Base-by-base conservation (phyloP, 2,888 invertebrate species). In the Nasonovia ribisnigri region DNA sequence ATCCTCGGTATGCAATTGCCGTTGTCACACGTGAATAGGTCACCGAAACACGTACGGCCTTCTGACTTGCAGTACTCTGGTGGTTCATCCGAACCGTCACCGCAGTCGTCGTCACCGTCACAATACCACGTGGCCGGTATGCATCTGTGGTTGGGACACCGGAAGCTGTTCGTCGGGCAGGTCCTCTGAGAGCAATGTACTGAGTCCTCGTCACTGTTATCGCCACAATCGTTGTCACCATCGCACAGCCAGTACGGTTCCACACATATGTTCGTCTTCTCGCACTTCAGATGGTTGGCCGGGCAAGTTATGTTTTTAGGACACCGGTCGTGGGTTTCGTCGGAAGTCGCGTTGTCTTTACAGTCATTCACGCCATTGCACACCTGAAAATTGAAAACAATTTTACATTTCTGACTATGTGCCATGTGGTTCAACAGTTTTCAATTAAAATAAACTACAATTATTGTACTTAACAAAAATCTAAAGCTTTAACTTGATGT, bases 211-310 rank as follows among this genome's bases (percentile, higher is more conserved):
- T 98, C 98, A 1, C 98, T 98, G 95, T 98, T 98, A 95, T 99
- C 99, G 0, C 99, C 98, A 95, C 99, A 99, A 95, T 99, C 99
- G 95, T 99, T 99, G 95, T 99, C 99, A 0, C 99, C 99, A 96
- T 99, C 99, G 96, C 99, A 99, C 0, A 99, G 96, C 98, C 99
- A 99, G 95, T 99, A 99, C 0, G 98, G 98, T 95, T 99, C 99
- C 0, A 99, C 99, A 95, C 99, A 99, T 95, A 99, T 98, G 95
- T 99, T 99, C 0, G 99, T 99, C 95, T 98, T 98, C 95, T 98
- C 98, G 95, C 99, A 99, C 95, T 99, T 98, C 84, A 99, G 97
- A 95, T 99, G 98, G 95, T 98, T 98, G 0, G 97, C 96, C 0
- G 98, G 98, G 95, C 99, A 99, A 0, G 98, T 99, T 0, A 98